Percentiles rank a stretch among this genome's conserved stretches.
phyloP scores from a whole-genome alignment of 2,797 vertebrate species.

The Centropyge bicolor region DNA sequence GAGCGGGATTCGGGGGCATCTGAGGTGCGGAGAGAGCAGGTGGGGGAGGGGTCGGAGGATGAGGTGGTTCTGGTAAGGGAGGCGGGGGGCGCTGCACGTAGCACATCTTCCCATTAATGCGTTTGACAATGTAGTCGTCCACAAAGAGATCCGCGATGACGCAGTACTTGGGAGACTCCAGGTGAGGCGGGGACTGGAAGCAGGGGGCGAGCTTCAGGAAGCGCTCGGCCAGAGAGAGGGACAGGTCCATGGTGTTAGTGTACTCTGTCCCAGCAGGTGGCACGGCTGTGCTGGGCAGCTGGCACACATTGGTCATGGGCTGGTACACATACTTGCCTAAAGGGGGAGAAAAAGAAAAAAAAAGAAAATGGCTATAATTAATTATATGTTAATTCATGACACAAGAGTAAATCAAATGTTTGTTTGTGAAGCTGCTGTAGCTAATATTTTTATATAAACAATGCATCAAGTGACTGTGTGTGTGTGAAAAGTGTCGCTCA shows the following conservation, averaged over 20 bases:
- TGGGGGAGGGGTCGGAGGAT: constrained; percentile 58
- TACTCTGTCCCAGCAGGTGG: constrained; percentile 86
- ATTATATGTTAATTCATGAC: neutral
- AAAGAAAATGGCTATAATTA: neutral
- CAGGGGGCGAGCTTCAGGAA: constrained; percentile 93
- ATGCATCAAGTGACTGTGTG: neutral
- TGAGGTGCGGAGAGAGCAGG: constrained; percentile 62
- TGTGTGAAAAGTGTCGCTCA: neutral
- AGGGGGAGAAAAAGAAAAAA: constrained; percentile 27
- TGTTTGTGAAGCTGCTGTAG: neutral
- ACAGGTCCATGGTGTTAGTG: constrained; percentile 91
- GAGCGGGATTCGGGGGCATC: constrained; percentile 42
- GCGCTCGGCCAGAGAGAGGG: constrained; percentile 92
- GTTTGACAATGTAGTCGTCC: constrained; percentile 96
- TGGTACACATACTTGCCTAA: constrained; percentile 98
- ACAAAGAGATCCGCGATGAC: constrained; percentile 95
- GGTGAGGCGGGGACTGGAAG: constrained; percentile 92
- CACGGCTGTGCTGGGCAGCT: constrained; percentile 94
- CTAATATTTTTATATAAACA: neutral
- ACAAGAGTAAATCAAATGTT: neutral
- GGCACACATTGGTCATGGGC: constrained; percentile 97
- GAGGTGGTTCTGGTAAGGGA: constrained; percentile 77
- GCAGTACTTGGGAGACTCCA: constrained; percentile 94
- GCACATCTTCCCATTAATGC: constrained; percentile 99
- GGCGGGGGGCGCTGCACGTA: constrained; percentile 93